phyloP scores from a whole-genome alignment of 2,797 vertebrate species.

The Cossypha caffra region DNA sequence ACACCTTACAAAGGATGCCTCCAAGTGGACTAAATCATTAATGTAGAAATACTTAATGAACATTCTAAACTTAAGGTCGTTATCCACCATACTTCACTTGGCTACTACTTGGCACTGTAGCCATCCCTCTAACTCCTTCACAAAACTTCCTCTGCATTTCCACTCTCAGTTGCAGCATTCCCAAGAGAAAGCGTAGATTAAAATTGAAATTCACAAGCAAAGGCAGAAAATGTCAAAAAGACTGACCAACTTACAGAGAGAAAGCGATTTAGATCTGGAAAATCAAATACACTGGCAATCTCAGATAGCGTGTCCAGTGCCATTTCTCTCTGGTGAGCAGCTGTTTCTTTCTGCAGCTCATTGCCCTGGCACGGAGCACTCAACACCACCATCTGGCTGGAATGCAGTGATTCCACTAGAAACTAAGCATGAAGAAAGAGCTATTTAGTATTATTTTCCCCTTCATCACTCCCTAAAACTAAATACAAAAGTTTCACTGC shows the following conservation, averaged over 20 bases:
- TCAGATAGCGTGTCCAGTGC: constrained; percentile 93
- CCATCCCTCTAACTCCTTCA: not conserved
- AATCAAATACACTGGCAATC: constrained; percentile 83
- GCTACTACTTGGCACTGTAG: not conserved
- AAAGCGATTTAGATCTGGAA: constrained; percentile 93
- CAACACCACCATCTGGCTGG: constrained; percentile 85
- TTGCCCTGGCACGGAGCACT: constrained; percentile 82
- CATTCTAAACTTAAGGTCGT: not conserved
- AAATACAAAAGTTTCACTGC: not conserved
- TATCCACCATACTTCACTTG: not conserved
- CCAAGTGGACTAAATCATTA: not conserved
- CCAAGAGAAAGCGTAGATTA: not conserved
- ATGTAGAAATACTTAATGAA: not conserved
- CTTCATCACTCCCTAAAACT: not conserved
- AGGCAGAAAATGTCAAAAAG: not conserved
- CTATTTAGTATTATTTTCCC: not conserved
- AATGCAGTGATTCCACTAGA: constrained; percentile 94
- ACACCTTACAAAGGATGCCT: not conserved
- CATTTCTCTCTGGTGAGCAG: constrained; percentile 89
- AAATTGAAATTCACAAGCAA: not conserved
- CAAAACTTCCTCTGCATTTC: not conserved
- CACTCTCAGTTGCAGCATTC: not conserved
- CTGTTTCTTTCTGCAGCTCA: constrained; percentile 84
- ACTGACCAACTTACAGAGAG: constrained; percentile 84
- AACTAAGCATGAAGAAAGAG: constrained; percentile 80